Conservation (phyloP, 1,140 invertebrate species). For the Ips typographus region DNA sequence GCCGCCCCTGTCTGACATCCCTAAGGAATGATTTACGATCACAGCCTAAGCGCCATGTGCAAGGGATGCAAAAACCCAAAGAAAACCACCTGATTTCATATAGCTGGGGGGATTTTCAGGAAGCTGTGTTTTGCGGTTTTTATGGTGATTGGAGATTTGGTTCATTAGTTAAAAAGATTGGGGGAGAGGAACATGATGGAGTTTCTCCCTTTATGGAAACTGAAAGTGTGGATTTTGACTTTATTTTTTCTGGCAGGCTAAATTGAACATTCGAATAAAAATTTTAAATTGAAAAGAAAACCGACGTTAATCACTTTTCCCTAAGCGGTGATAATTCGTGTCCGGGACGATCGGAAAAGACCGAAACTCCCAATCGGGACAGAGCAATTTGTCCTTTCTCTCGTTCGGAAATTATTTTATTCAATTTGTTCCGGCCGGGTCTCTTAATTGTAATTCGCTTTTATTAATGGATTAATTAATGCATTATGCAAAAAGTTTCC, state of each 20-base stretch:
- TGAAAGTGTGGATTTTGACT: no score
- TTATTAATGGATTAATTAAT: constrained; percentile 18
- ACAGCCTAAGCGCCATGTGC: background rate
- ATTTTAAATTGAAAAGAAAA: background rate
- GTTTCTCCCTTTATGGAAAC: no score
- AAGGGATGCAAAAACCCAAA: constrained; percentile 16
- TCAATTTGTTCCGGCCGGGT: constrained; percentile 12
- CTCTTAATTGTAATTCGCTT: constrained; percentile 13
- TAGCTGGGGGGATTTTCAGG: constrained; percentile 1
- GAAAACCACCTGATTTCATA: constrained; percentile 20
- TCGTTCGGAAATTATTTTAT: constrained; percentile 13
- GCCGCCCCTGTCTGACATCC: no score
- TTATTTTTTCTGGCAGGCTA: no score
- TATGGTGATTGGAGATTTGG: constrained; percentile 21
- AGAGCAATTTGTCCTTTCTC: constrained; percentile 1
- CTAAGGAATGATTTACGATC: no score
- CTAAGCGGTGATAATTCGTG: background rate
- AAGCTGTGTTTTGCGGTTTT: constrained; percentile 15
- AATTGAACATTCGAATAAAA: background rate
- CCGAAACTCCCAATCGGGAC: constrained; percentile 11
- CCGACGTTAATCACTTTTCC: background rate
- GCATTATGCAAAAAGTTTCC: constrained; percentile 17
- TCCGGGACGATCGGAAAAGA: constrained; percentile 2
- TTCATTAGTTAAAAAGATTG: constrained; percentile 19
- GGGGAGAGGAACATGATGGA: background rate